Conservation (phyloP, 2,888 invertebrate species). For the Sesia apiformis region DNA sequence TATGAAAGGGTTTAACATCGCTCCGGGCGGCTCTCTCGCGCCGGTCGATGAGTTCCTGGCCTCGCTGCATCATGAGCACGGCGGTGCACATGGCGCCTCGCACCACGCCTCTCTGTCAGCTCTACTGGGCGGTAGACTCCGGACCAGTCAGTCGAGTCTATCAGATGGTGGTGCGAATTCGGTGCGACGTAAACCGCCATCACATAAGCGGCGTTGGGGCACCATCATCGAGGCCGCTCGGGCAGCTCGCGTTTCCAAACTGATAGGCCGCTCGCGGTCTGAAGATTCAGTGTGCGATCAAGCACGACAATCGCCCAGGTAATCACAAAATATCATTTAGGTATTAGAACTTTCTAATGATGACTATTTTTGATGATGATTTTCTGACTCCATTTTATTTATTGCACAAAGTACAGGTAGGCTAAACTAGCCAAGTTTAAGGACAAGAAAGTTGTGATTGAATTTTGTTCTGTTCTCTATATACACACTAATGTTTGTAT, state of each 20-base stretch:
- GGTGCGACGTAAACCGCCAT: constrained; percentile 50
- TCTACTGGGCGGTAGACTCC: constrained; percentile 76
- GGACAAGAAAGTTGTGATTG: no score
- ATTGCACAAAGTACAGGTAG: no score
- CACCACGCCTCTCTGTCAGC: constrained; percentile 77
- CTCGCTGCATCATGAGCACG: constrained; percentile 78
- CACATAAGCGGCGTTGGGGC: constrained; percentile 86
- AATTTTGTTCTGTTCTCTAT: no score
- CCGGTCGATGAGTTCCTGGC: constrained; percentile 87
- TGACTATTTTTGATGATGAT: no score
- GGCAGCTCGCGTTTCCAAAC: constrained; percentile 84
- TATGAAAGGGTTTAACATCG: constrained; percentile 96
- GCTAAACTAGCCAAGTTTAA: no score
- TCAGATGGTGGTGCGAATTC: constrained; percentile 15
- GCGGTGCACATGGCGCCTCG: constrained; percentile 38
- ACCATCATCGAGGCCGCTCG: constrained; percentile 91
- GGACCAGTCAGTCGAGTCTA: constrained; percentile 46
- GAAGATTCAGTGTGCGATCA: constrained; percentile 86
- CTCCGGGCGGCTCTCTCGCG: constrained; percentile 78
- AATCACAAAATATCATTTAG: constrained; percentile 10
- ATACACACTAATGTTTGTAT: neutral
- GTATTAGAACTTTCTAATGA: no score
- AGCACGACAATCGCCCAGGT: constrained; percentile 73
- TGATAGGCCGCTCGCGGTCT: constrained; percentile 84
- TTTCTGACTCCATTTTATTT: no score